A percentile compares a stretch with the other conserved stretches of the same genome.
phyloP scores from a whole-genome alignment of 2,888 invertebrate species.

The Rhopalosiphum nymphaeae region DNA sequence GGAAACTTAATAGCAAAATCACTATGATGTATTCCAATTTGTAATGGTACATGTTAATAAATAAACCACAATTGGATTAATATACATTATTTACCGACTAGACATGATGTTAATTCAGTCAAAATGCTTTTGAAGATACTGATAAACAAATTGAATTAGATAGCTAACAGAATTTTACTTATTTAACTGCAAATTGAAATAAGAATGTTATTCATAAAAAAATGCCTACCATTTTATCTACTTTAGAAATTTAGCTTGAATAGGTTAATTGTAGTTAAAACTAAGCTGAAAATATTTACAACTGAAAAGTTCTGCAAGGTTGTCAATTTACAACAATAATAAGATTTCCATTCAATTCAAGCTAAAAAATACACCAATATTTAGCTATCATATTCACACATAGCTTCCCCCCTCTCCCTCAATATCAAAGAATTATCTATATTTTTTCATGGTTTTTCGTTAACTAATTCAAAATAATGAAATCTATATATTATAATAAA shows the following conservation, averaged over 20 bases:
- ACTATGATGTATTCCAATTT: conserved; percentile 21
- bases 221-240: not conserved
- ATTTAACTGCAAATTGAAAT: conserved; percentile 12
- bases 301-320: conserved; percentile 1
- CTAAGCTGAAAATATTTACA: conserved; percentile 46
- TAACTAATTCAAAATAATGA: conserved; percentile 10
- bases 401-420: not conserved
- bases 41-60: not conserved
- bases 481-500: not conserved
- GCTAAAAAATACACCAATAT: conserved; percentile 17
- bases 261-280: not conserved
- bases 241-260: not conserved
- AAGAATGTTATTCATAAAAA: conserved; percentile 15
- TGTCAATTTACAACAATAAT: conserved; percentile 15
- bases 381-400: not conserved
- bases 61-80: conserved; percentile 30
- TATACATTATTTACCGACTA: conserved; percentile 46
- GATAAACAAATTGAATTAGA: not conserved
- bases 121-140: conserved; percentile 29
- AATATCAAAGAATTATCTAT: not conserved
- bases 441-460: not conserved
- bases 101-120: conserved; percentile 39
- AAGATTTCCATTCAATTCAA: conserved; percentile 20
- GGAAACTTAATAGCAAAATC: conserved; percentile 17
- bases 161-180: conserved; percentile 23